These are phyloP conservation scores for Eremobia ochroleuca DNA, from an alignment of 2,888 invertebrate genomes.

Conservation along the genomic window DNA sequence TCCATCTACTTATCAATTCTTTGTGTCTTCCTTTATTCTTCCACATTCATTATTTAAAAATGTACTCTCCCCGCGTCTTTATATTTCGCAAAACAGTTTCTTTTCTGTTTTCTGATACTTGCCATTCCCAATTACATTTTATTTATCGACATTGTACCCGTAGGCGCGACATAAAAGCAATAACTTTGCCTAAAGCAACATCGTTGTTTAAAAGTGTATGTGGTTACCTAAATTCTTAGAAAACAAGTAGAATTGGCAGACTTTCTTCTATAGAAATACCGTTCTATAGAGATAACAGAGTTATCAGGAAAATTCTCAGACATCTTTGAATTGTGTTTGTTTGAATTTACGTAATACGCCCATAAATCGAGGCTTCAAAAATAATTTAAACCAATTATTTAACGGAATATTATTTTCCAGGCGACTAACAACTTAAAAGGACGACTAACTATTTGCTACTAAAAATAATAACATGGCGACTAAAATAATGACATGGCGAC, in stretches of 20 bases:
- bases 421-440: no score
- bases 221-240: neutral
- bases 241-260: neutral
- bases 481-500: no score
- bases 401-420: no score
- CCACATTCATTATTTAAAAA: neutral
- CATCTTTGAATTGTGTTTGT: neutral
- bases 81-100: neutral
- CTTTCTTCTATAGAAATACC: neutral
- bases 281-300: neutral
- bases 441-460: no score
- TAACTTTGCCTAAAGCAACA: neutral
- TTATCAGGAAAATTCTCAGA: neutral
- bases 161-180: neutral
- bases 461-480: no score
- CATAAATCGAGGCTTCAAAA: neutral
- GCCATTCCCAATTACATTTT: neutral
- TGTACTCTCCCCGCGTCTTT: neutral
- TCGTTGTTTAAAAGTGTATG: neutral
- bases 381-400: neutral
- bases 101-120: neutral
- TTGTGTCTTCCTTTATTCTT: neutral
- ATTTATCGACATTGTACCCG: neutral
- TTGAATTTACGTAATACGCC: neutral
- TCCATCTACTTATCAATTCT: neutral